These are phyloP conservation scores for Corythaeola cristata DNA, from an alignment of 2,113 vertebrate genomes.

Conservation along the genomic window DNA sequence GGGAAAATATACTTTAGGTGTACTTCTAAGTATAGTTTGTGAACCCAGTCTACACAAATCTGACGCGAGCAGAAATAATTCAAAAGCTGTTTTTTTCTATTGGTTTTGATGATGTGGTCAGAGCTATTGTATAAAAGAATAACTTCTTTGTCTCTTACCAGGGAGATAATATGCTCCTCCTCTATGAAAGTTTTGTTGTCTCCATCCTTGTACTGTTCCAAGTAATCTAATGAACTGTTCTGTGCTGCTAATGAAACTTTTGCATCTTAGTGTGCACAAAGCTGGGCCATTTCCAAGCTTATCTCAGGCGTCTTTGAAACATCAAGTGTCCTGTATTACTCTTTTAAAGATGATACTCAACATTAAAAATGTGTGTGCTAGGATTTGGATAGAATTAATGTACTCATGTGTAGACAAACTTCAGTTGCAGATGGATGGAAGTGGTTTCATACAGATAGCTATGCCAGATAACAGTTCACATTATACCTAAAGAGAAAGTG, in stretches of 20 bases:
- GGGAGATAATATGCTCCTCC: not conserved
- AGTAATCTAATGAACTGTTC: not conserved
- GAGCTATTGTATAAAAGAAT: not conserved
- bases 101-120: not conserved
- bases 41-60: not conserved
- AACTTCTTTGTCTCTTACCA: not conserved
- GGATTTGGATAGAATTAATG: not conserved
- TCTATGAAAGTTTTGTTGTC: not conserved
- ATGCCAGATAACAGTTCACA: not conserved
- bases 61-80: not conserved
- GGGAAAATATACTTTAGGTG: too few relatives aligned
- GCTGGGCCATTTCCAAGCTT: not conserved
- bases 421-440: not conserved
- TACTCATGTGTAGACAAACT: not conserved
- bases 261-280: not conserved
- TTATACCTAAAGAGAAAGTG: not conserved
- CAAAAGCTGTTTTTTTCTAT: not conserved
- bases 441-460: not conserved
- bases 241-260: not conserved
- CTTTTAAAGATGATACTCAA: not conserved
- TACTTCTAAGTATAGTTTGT: not conserved
- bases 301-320: not conserved
- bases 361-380: not conserved
- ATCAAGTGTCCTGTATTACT: not conserved
- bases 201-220: not conserved